phyloP scores from a whole-genome alignment of 2,797 vertebrate genomes.

The Rhyacichthys aspro region DNA sequence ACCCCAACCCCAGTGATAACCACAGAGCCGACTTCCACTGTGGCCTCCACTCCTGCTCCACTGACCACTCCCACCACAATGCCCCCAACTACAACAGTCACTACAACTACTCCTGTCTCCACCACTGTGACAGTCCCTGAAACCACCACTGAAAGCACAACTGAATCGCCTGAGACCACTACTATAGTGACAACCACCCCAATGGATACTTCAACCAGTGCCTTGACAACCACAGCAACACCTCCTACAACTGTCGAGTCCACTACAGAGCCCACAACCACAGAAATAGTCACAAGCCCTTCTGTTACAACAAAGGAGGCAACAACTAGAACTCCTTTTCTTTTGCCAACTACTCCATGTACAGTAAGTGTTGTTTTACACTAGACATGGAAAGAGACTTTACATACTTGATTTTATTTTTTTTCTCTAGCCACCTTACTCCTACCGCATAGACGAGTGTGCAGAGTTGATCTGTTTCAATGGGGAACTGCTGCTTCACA shows the following conservation, averaged over 20 bases:
- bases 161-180: conserved; percentile 24
- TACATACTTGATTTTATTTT: not conserved
- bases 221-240: conserved; percentile 37
- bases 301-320: conserved; percentile 47
- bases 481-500: conserved; percentile 90
- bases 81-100: conserved; percentile 21
- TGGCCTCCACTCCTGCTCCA: conserved; percentile 26
- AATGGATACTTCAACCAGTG: conserved; percentile 28
- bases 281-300: conserved; percentile 52
- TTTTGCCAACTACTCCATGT: conserved; percentile 77
- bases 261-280: conserved; percentile 39
- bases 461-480: conserved; percentile 94
- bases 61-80: conserved; percentile 26
- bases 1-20: not conserved
- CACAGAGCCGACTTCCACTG: conserved; percentile 8
- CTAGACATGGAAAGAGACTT: not conserved
- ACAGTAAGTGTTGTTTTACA: conserved; percentile 68
- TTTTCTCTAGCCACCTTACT: conserved; percentile 85
- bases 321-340: conserved; percentile 65
- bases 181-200: conserved; percentile 42
- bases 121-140: conserved; percentile 24
- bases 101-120: conserved; percentile 27
- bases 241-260: conserved; percentile 43
- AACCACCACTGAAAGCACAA: conserved; percentile 17
- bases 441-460: conserved; percentile 91